phyloP scores from a whole-genome alignment of 2,797 vertebrate genomes.

The Sebastes nivosus region DNA sequence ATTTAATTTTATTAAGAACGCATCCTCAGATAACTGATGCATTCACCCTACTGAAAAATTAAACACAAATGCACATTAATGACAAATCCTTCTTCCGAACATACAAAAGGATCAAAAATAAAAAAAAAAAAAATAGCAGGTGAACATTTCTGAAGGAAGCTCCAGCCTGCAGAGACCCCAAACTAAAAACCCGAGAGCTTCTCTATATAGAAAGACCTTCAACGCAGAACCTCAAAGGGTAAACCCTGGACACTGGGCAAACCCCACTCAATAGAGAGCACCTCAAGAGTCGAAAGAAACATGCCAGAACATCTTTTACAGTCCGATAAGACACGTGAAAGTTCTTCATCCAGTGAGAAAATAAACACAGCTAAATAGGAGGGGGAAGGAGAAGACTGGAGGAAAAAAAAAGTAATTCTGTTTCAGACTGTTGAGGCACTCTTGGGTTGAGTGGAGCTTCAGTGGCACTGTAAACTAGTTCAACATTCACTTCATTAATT shows the following conservation, averaged over 20 bases:
- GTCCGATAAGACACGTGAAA: slow-evolving; percentile 2
- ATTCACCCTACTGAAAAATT: slow-evolving; percentile 62
- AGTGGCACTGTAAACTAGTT: slow-evolving; percentile 74
- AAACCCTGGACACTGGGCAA: slow-evolving; percentile 54
- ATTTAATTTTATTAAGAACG: slow-evolving; percentile 74
- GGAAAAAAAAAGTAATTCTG: background rate
- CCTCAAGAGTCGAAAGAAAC: slow-evolving; percentile 68
- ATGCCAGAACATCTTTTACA: slow-evolving; percentile 1
- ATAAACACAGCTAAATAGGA: background rate
- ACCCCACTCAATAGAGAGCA: slow-evolving; percentile 64
- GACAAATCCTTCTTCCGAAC: slow-evolving; percentile 60
- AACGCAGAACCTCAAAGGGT: slow-evolving; percentile 17
- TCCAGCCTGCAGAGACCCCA: slow-evolving; percentile 80
- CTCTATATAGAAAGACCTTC: slow-evolving; percentile 37
- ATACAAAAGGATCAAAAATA: slow-evolving; percentile 11
- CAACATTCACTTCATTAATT: slow-evolving; percentile 53
- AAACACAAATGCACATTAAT: slow-evolving; percentile 64
- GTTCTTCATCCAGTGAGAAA: slow-evolving; percentile 9
- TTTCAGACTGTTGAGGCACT: slow-evolving; percentile 74
- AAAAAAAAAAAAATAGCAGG: slow-evolving; percentile 46
- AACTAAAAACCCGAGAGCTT: slow-evolving; percentile 65
- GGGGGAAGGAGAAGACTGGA: background rate
- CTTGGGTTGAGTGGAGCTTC: slow-evolving; percentile 72
- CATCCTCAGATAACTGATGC: slow-evolving; percentile 49
- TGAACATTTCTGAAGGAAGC: slow-evolving; percentile 73